A percentile compares a stretch with the other conserved stretches of the same genome.
Evolutionary conservation across 2,888 invertebrate species (phyloP).

Genomic region (Drosophila parthenogenetica): DNA sequence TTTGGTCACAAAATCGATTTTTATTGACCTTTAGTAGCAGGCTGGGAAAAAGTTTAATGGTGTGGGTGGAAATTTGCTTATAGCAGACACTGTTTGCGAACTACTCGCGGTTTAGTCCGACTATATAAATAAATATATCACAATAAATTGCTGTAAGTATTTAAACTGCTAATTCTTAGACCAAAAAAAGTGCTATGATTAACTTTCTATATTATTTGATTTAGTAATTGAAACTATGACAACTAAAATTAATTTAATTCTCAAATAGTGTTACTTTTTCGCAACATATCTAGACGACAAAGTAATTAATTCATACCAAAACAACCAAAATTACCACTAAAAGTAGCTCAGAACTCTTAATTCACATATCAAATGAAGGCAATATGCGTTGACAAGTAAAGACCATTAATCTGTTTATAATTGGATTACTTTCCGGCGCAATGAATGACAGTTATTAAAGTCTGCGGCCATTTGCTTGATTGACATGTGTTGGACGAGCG

Average conservation of each 20-base stretch:
- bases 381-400: background rate
- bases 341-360: slow-evolving; percentile 6
- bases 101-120: too few species aligned
- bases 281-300: background rate
- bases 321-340: background rate
- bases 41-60: background rate
- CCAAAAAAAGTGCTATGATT: background rate
- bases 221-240: too few species aligned
- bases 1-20: slow-evolving; percentile 51
- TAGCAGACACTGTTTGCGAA: background rate
- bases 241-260: too few species aligned
- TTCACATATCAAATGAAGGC: slow-evolving; percentile 7
- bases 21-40: slow-evolving; percentile 32
- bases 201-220: too few species aligned
- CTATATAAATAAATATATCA: too few species aligned
- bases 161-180: too few species aligned
- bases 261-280: too few species aligned
- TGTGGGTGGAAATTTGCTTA: background rate
- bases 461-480: slow-evolving; percentile 1
- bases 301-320: background rate
- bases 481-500: slow-evolving; percentile 8
- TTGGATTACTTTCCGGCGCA: slow-evolving; percentile 2
- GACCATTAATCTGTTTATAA: slow-evolving; percentile 19
- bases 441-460: slow-evolving; percentile 38
- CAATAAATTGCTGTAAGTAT: too few species aligned